A percentile compares a stretch with the other conserved stretches of the same genome.
These are phyloP conservation scores for Pseudobourletiella spinata DNA, from an alignment of 1,140 invertebrate species.

Conservation along the genomic window DNA sequence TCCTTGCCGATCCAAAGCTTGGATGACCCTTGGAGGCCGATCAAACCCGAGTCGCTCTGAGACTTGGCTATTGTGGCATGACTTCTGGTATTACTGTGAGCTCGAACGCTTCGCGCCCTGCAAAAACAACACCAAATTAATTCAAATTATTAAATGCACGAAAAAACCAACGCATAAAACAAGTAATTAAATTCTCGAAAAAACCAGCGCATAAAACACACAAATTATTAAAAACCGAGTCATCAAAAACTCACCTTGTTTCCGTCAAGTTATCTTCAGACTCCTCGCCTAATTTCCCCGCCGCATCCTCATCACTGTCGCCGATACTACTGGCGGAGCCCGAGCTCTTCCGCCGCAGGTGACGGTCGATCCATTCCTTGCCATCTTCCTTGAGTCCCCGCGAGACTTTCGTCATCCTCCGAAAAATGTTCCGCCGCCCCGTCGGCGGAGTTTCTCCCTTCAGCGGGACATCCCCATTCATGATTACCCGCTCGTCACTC, in stretches of 20 bases:
- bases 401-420: conserved; percentile 33
- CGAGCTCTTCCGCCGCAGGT: conserved; percentile 34
- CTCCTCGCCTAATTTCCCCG: too few relatives aligned
- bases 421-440: conserved; percentile 15
- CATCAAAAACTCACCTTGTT: too few relatives aligned
- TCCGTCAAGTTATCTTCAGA: too few relatives aligned
- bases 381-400: conserved; percentile 28
- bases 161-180: too few relatives aligned
- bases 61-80: neutral
- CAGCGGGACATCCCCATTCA: conserved; percentile 15
- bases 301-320: conserved; percentile 26
- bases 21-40: conserved; percentile 46
- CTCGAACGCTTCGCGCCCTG: too few relatives aligned
- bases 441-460: conserved; percentile 34
- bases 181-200: too few relatives aligned
- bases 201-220: too few relatives aligned
- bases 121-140: too few relatives aligned
- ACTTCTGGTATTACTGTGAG: too few relatives aligned
- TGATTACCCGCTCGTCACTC: neutral
- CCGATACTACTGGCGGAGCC: too few relatives aligned
- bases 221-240: too few relatives aligned
- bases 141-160: too few relatives aligned
- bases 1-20: conserved; percentile 98
- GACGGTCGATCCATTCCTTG: conserved; percentile 21
- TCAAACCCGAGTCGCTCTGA: neutral